Conservation (phyloP, 2,797 vertebrate species). For the Uromys caudimaculatus region DNA sequence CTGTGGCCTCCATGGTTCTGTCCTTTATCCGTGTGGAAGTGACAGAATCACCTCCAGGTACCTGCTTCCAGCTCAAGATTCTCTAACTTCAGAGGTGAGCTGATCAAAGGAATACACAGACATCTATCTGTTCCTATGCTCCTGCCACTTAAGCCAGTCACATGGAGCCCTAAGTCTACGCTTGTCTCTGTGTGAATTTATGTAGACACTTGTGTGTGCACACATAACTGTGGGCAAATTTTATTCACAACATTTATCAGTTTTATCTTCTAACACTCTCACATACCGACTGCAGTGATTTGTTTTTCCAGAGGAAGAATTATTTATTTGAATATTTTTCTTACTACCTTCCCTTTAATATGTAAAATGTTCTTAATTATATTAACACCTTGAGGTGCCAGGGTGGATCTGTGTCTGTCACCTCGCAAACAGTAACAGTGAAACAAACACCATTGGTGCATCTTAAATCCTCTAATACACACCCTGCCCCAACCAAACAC, state of each 20-base stretch:
- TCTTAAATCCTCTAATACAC: neutral
- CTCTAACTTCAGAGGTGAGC: neutral
- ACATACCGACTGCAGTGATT: neutral
- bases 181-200: neutral
- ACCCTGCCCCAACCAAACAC: neutral
- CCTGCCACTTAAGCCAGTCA: conserved; percentile 8
- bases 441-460: neutral
- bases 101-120: neutral
- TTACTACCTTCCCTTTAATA: neutral
- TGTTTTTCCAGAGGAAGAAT: conserved; percentile 28
- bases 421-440: neutral
- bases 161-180: neutral
- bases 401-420: neutral
- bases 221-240: neutral
- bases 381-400: neutral
- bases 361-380: conserved; percentile 38
- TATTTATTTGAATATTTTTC: conserved; percentile 30
- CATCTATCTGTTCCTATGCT: neutral
- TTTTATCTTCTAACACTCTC: neutral
- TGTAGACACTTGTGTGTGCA: neutral
- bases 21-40: accelerated
- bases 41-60: neutral
- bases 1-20: neutral
- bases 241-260: neutral
- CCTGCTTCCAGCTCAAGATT: neutral